Evolutionary conservation across 2,797 vertebrate species (phyloP).

Genomic region (Scleropages formosus): DNA sequence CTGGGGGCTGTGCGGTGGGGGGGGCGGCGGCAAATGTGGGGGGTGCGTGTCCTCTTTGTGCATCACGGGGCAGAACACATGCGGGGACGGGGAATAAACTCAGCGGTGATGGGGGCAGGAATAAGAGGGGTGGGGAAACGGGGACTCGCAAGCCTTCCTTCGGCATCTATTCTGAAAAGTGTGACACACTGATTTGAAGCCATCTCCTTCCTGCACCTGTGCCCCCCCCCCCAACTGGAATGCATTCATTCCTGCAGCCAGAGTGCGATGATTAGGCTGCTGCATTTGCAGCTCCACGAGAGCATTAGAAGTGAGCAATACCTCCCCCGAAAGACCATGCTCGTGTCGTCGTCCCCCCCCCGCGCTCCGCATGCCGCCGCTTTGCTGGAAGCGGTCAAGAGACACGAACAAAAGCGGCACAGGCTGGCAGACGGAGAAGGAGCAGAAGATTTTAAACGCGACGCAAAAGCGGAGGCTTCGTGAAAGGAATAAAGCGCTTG

Average conservation of each 20-base stretch:
- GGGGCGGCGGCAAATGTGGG: too few species aligned
- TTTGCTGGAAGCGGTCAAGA: not conserved
- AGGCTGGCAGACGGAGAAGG: not conserved
- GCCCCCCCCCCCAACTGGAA: constrained; percentile 18
- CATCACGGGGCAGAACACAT: not conserved
- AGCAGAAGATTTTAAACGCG: not conserved
- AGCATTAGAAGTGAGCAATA: not conserved
- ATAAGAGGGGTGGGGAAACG: constrained; percentile 32
- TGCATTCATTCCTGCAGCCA: not conserved
- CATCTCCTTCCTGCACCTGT: constrained; percentile 20
- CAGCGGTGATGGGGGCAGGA: constrained; percentile 12
- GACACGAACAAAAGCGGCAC: constrained; percentile 11
- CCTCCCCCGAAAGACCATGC: not conserved
- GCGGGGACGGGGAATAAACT: not conserved
- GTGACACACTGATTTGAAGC: constrained; percentile 51
- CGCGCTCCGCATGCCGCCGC: not conserved
- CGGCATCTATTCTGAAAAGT: constrained; percentile 41
- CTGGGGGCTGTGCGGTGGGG: too few species aligned
- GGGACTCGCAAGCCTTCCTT: constrained; percentile 46
- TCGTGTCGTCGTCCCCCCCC: not conserved
- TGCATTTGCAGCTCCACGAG: not conserved
- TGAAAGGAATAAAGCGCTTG: too few species aligned
- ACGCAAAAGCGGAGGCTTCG: too few species aligned
- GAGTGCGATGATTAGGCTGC: not conserved
- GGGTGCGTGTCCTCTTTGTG: too few species aligned